Conservation (phyloP, 2,797 vertebrate genomes). For the Galago senegalensis region DNA sequence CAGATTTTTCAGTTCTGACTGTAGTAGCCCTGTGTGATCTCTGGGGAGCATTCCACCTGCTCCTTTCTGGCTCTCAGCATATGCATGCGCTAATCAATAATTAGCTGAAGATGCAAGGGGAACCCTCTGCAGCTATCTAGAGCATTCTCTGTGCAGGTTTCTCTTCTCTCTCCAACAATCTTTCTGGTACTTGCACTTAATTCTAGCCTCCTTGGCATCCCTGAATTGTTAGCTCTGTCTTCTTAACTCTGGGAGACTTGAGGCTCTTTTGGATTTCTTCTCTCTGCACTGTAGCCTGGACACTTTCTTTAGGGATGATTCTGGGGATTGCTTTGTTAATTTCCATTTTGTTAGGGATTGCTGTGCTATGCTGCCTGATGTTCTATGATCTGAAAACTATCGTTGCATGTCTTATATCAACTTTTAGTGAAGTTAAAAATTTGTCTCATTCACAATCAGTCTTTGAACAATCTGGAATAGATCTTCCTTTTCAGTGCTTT, state of each 20-base stretch:
- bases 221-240: neutral
- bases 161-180: neutral
- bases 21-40: neutral
- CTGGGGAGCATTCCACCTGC: neutral
- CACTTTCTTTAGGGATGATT: neutral
- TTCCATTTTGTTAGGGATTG: slow-evolving; percentile 31
- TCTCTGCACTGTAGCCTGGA: neutral
- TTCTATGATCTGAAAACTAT: neutral
- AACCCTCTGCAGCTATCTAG: neutral
- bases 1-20: neutral
- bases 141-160: neutral
- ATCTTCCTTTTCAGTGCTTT: neutral
- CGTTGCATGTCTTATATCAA: neutral
- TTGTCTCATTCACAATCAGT: neutral
- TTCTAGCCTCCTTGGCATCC: neutral
- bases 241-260: neutral
- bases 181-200: neutral
- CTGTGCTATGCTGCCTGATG: neutral
- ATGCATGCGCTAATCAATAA: neutral
- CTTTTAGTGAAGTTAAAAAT: neutral
- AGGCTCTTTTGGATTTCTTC: neutral
- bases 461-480: neutral
- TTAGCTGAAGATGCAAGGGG: neutral
- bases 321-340: neutral
- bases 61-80: neutral